Percentiles rank a stretch among this genome's conserved stretches.
Conservation (phyloP, 2,888 invertebrate genomes). For the Eledone cirrhosa region DNA sequence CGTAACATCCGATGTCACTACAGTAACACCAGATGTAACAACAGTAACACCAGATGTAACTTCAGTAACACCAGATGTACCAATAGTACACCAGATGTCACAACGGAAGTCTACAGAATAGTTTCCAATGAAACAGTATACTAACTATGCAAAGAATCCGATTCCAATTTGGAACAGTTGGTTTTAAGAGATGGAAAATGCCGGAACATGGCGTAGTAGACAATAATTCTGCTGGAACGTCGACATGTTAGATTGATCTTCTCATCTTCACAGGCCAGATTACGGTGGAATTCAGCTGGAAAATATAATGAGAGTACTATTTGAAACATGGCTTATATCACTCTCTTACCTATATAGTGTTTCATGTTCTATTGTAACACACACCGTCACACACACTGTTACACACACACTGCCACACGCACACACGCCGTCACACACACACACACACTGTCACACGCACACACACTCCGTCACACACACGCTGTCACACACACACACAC, state of each 20-base stretch:
- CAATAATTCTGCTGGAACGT: conserved; percentile 82
- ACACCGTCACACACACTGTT: too few species aligned
- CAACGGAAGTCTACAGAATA: conserved; percentile 32
- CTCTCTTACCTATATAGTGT: background rate
- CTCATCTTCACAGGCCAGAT: conserved; percentile 92
- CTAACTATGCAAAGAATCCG: conserved; percentile 38
- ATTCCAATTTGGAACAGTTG: conserved; percentile 43
- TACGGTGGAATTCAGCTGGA: conserved; percentile 91
- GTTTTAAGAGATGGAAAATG: conserved; percentile 80
- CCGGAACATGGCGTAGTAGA: conserved; percentile 92
- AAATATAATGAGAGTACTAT: conserved; percentile 46
- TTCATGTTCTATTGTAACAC: background rate
- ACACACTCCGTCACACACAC: too few species aligned
- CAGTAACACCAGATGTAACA: too few species aligned
- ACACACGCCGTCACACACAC: too few species aligned
- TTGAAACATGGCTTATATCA: conserved; percentile 8
- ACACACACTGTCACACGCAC: too few species aligned
- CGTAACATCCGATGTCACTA: too few species aligned
- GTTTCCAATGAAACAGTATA: background rate
- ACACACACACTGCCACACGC: too few species aligned
- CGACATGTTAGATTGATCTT: conserved; percentile 87
- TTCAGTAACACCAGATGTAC: too few species aligned
- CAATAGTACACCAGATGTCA: conserved; percentile 29
- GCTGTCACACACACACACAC: too few species aligned
- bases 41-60: too few species aligned